These are phyloP conservation scores for Dynastes maya DNA, from an alignment of 2,888 invertebrate species.

Conservation along the genomic window DNA sequence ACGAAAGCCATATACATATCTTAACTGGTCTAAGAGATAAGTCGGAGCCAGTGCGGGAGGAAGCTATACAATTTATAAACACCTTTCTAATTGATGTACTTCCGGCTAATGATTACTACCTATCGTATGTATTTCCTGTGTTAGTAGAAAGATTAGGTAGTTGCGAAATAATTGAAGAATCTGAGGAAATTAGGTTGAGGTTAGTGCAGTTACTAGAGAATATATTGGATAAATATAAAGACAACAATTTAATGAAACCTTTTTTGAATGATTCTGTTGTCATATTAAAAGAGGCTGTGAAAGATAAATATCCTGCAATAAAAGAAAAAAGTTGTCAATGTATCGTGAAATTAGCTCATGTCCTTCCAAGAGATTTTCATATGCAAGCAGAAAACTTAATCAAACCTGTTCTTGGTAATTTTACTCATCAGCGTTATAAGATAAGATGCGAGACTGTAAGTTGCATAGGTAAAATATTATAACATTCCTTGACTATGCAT, in stretches of 20 bases:
- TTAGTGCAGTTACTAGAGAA: constrained; percentile 78
- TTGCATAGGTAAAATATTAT: constrained; percentile 76
- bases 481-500: background rate
- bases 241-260: constrained; percentile 74
- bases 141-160: constrained; percentile 85
- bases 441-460: constrained; percentile 83
- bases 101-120: constrained; percentile 80
- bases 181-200: constrained; percentile 87
- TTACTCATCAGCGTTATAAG: constrained; percentile 88
- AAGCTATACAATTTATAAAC: constrained; percentile 73
- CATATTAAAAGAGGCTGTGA: constrained; percentile 81
- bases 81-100: constrained; percentile 74
- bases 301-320: constrained; percentile 86
- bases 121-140: constrained; percentile 84
- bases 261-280: constrained; percentile 84
- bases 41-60: constrained; percentile 78
- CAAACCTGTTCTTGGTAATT: constrained; percentile 81
- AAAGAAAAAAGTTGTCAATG: constrained; percentile 85
- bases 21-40: constrained; percentile 73
- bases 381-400: constrained; percentile 82
- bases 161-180: constrained; percentile 80
- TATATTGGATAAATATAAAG: constrained; percentile 78
- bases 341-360: constrained; percentile 77
- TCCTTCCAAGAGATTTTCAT: constrained; percentile 81
- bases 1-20: constrained; percentile 69